Percentiles rank a stretch among this genome's conserved stretches.
Conservation (phyloP, 2,113 vertebrate genomes). For the Sminthopsis crassicaudata region DNA sequence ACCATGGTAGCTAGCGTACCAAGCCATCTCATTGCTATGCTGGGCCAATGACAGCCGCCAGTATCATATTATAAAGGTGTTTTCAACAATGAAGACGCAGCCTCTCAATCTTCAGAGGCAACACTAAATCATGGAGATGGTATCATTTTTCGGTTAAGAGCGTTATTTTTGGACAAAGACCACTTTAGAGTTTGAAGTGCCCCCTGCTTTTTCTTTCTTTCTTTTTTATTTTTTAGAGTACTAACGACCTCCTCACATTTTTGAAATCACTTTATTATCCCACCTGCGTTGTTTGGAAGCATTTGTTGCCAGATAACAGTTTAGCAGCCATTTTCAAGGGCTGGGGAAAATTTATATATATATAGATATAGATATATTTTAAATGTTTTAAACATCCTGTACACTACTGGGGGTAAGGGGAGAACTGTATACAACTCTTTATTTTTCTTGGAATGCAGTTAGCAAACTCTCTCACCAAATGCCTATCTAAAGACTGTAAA, state of each 20-base stretch:
- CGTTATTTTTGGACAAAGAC: slow-evolving; percentile 90
- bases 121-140: slow-evolving; percentile 85
- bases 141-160: slow-evolving; percentile 91
- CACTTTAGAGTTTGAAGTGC: slow-evolving; percentile 84
- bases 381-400: slow-evolving; percentile 77
- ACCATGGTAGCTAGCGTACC: slow-evolving; percentile 87
- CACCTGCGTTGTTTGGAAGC: slow-evolving; percentile 84
- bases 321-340: slow-evolving; percentile 88
- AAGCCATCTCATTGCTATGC: slow-evolving; percentile 86
- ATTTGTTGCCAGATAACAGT: slow-evolving; percentile 89
- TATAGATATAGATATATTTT: slow-evolving; percentile 79
- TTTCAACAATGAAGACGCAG: slow-evolving; percentile 87
- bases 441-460: slow-evolving; percentile 62
- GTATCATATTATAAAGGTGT: slow-evolving; percentile 93
- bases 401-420: slow-evolving; percentile 50
- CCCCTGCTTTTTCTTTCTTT: slow-evolving; percentile 65
- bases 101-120: slow-evolving; percentile 87
- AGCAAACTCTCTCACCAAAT: slow-evolving; percentile 68
- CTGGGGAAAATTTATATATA: slow-evolving; percentile 76
- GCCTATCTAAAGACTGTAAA: slow-evolving; percentile 34
- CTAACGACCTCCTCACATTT: slow-evolving; percentile 77
- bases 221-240: slow-evolving; percentile 47
- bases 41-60: slow-evolving; percentile 89
- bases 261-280: slow-evolving; percentile 80
- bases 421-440: slow-evolving; percentile 43